phyloP scores from a whole-genome alignment of 2,888 invertebrate genomes.

The Drosophila glabriapex region DNA sequence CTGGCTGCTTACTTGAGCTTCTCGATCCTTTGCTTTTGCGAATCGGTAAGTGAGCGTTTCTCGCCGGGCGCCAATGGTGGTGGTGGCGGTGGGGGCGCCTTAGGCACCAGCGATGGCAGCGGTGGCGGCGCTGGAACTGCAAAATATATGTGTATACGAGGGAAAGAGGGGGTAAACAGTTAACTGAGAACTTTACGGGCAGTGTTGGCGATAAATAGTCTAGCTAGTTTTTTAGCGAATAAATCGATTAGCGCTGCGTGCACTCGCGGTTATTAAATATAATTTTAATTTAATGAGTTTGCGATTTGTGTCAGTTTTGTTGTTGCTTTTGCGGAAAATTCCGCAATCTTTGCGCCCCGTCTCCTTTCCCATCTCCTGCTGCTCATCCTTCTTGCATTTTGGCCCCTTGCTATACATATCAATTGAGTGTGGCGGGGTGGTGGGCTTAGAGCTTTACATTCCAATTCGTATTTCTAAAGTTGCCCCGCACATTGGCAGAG shows the following conservation, averaged over 20 bases:
- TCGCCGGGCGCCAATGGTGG: constrained; percentile 87
- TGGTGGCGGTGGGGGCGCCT: constrained; percentile 90
- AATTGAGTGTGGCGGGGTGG: constrained; percentile 48
- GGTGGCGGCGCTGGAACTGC: constrained; percentile 85
- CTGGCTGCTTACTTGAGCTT: constrained; percentile 87
- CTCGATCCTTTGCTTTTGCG: constrained; percentile 90
- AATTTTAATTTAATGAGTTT: constrained; percentile 81
- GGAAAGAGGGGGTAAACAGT: constrained; percentile 16
- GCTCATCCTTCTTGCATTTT: not conserved
- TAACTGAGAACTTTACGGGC: constrained; percentile 21
- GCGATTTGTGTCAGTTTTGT: constrained; percentile 76
- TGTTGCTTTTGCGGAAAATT: constrained; percentile 61
- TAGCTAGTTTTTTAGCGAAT: constrained; percentile 40
- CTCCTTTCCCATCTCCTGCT: not conserved
- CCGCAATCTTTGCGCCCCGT: not conserved
- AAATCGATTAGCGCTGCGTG: constrained; percentile 77
- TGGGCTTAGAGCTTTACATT: constrained; percentile 13
- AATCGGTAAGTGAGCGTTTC: constrained; percentile 87
- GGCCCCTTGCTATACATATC: constrained; percentile 70
- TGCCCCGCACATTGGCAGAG: constrained; percentile 66
- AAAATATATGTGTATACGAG: constrained; percentile 27
- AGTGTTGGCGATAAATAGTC: constrained; percentile 25
- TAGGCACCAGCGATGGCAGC: constrained; percentile 84
- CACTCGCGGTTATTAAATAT: constrained; percentile 78
- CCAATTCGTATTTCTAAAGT: constrained; percentile 57